Conservation (phyloP, 2,797 vertebrate genomes). For the Molossus molossus region DNA sequence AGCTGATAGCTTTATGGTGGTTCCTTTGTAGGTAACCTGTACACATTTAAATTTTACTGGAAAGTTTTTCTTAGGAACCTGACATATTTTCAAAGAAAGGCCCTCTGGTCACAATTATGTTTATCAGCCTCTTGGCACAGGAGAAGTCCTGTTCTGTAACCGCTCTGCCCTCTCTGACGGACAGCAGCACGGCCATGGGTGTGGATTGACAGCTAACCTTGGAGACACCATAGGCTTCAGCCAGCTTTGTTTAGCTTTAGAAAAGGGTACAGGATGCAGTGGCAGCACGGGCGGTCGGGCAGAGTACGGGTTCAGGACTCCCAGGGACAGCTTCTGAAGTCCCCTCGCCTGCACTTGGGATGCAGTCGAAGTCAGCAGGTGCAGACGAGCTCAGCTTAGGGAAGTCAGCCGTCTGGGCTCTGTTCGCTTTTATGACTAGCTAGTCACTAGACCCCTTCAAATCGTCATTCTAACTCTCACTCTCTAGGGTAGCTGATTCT, state of each 20-base stretch:
- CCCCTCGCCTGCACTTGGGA: not conserved
- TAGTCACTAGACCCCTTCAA: not conserved
- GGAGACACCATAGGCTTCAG: not conserved
- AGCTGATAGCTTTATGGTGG: too few relatives aligned
- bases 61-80: conserved; percentile 15
- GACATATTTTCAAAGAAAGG: conserved; percentile 3
- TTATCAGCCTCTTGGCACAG: not conserved
- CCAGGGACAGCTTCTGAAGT: not conserved
- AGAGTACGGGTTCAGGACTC: not conserved
- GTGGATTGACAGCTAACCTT: not conserved
- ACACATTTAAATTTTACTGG: not conserved
- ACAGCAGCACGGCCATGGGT: not conserved
- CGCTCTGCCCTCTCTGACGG: not conserved
- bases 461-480: not conserved
- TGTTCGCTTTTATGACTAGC: not conserved
- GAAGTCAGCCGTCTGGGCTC: not conserved
- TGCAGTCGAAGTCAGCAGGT: not conserved
- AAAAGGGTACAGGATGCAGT: not conserved
- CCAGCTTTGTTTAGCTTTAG: not conserved
- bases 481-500: not conserved
- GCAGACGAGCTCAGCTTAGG: not conserved
- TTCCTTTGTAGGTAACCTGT: too few relatives aligned
- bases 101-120: not conserved
- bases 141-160: not conserved
- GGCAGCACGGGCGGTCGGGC: too few relatives aligned